Conservation (phyloP, 2,888 invertebrate species). For the Tetropium fuscum region DNA sequence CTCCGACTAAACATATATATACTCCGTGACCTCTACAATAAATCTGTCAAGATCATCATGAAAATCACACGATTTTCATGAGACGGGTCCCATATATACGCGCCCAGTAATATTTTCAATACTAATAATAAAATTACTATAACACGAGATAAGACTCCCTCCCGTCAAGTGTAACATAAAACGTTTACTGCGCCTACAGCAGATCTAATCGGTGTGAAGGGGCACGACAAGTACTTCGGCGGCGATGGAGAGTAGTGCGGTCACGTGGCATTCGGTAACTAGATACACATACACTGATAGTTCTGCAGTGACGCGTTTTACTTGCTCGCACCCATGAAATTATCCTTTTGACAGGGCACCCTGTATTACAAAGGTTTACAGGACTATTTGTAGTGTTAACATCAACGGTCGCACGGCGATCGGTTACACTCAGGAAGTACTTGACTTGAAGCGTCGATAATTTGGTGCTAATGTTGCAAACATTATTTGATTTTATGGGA, state of each 20-base stretch:
- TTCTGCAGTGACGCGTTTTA: constrained; percentile 34
- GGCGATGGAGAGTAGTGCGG: constrained; percentile 11
- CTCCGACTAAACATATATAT: no score
- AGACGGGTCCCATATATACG: no score
- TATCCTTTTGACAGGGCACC: constrained; percentile 41
- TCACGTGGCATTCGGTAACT: constrained; percentile 29
- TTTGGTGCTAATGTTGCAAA: constrained; percentile 26
- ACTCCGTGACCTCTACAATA: no score
- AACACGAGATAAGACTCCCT: neutral
- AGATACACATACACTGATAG: constrained; percentile 32
- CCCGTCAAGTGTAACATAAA: neutral
- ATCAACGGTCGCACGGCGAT: constrained; percentile 45
- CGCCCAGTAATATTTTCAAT: no score
- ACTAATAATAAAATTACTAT: no score
- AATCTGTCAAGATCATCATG: no score
- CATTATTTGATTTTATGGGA: constrained; percentile 28
- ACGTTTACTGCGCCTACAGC: neutral
- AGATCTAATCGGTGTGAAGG: constrained; percentile 36
- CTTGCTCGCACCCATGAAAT: constrained; percentile 37
- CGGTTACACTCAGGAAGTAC: constrained; percentile 39
- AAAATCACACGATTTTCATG: no score
- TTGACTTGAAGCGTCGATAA: constrained; percentile 40
- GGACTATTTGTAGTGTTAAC: constrained; percentile 31
- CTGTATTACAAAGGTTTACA: constrained; percentile 26
- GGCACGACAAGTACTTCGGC: constrained; percentile 7